Evolutionary conservation across 64 coral and sea anemone species (phyloP).

Genomic region (Orbicella faveolata): DNA sequence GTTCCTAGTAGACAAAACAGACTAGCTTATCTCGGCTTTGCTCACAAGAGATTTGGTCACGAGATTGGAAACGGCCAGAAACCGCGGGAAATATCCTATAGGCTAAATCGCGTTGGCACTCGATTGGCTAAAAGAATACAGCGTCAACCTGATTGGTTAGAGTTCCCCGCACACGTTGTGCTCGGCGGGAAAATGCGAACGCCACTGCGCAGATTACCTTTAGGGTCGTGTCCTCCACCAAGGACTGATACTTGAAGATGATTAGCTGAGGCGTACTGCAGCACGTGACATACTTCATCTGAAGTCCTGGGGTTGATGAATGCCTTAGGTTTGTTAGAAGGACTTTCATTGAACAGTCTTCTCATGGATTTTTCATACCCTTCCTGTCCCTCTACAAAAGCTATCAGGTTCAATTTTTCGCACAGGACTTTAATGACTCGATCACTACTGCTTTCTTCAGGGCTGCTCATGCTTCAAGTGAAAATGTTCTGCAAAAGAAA

Average conservation of each 20-base stretch:
- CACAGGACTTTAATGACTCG: background rate
- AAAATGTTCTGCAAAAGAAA: background rate
- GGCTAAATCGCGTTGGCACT: too few relatives aligned
- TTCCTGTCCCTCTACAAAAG: background rate
- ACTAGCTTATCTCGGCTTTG: too few relatives aligned
- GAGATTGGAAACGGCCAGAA: too few relatives aligned
- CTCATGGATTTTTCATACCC: background rate
- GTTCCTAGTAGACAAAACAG: too few relatives aligned
- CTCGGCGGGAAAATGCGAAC: background rate
- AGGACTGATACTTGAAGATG: conserved; percentile 15
- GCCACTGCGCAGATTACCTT: background rate
- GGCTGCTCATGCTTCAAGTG: background rate
- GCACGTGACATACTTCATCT: conserved; percentile 26
- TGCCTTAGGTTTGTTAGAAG: conserved; percentile 2
- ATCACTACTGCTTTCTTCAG: background rate
- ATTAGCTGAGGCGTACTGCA: conserved; percentile 23
- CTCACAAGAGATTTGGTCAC: too few relatives aligned
- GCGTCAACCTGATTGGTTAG: too few relatives aligned
- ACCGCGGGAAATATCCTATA: too few relatives aligned
- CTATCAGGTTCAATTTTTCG: background rate
- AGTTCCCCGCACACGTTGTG: too few relatives aligned
- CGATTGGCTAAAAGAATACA: too few relatives aligned
- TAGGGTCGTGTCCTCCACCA: conserved; percentile 39
- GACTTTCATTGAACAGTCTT: conserved; percentile 15
- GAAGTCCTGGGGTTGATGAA: background rate